A percentile compares a stretch with the other conserved stretches of the same genome.
Conservation (phyloP, 2,113 vertebrate genomes). For the Dicentrarchus labrax region DNA sequence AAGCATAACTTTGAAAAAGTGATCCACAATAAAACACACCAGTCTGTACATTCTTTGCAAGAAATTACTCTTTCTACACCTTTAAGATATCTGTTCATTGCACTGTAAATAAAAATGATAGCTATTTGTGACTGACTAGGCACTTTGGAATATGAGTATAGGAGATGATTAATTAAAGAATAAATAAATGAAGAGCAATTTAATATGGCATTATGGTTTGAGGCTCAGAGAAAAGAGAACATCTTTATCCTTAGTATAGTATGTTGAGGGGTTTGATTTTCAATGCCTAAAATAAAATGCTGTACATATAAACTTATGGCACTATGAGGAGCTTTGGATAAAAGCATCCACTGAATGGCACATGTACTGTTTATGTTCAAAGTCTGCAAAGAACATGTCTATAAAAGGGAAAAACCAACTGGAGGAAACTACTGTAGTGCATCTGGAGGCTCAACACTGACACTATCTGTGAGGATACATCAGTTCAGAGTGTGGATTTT, state of each 20-base stretch:
- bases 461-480: conserved; percentile 7
- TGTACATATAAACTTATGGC: conserved; percentile 39
- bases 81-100: conserved; percentile 21
- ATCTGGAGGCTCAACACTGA: background rate
- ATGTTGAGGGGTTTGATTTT: conserved; percentile 7
- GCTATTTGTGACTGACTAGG: conserved; percentile 72
- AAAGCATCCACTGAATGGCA: conserved; percentile 46
- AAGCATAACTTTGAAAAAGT: background rate
- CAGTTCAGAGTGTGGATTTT: background rate
- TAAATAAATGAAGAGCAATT: conserved; percentile 13
- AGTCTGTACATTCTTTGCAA: conserved; percentile 58
- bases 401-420: background rate
- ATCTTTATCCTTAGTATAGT: background rate
- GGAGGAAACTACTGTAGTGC: conserved; percentile 10
- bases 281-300: conserved; percentile 21
- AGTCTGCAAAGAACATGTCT: conserved; percentile 23
- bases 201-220: conserved; percentile 16
- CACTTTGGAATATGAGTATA: conserved; percentile 77
- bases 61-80: conserved; percentile 8
- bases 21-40: conserved; percentile 30
- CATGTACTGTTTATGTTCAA: conserved; percentile 29
- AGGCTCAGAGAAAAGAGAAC: conserved; percentile 8
- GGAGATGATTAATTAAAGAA: conserved; percentile 29
- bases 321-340: conserved; percentile 31
- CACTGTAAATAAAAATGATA: conserved; percentile 54